Base-by-base conservation (phyloP, 2,797 vertebrate genomes). In the Cichlasoma orientale region DNA sequence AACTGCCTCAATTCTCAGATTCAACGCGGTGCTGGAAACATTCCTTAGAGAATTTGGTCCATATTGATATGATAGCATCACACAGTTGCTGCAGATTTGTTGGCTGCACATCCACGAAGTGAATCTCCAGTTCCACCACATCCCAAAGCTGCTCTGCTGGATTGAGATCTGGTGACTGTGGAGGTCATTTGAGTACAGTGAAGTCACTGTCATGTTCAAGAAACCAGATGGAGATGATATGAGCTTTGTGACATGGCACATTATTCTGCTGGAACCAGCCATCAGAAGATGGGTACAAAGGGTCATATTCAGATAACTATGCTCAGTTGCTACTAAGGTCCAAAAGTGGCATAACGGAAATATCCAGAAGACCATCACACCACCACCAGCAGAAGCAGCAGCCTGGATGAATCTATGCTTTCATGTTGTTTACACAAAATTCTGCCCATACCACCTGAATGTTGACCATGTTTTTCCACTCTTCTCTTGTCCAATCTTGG, bases 301-400 rank as follows among this genome's bases (percentile, higher is more conserved):
- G 8, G 14, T 6, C 36, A 41, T 41, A 19, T 8, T 0, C 59
- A 19, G 38, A 5, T 47, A 19, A 8, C 21, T 25, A 44, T 44
- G 59, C 36, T 44, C 25, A 63, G 11, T 41, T 41, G 38, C 11
- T 41, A 41, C 3, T 41, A 13, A 41, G 38, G 12, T 3, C 10
- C 9, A 38, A 38, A 38, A 38, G 36, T 38, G 38, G 38, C 3
- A 11, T 8, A 63, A 44, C 5, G 21, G 41, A 41, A 41, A 63
- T 63, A 63, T 25, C 58, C 58, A 23, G 33, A 41, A 41, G 4
- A 41, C 41, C 36, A 25, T 25, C 21, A 63, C 58, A 41, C 7
- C 4, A 0, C 4, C n/a, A 61, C n/a, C n/a, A n/a, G n/a, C n/a
- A n/a, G n/a, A n/a, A n/a, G 0, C 1, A 41, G 29, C 29, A 31